Conservation (phyloP, 1,140 invertebrate genomes). For the Drosophila mojavensis region DNA sequence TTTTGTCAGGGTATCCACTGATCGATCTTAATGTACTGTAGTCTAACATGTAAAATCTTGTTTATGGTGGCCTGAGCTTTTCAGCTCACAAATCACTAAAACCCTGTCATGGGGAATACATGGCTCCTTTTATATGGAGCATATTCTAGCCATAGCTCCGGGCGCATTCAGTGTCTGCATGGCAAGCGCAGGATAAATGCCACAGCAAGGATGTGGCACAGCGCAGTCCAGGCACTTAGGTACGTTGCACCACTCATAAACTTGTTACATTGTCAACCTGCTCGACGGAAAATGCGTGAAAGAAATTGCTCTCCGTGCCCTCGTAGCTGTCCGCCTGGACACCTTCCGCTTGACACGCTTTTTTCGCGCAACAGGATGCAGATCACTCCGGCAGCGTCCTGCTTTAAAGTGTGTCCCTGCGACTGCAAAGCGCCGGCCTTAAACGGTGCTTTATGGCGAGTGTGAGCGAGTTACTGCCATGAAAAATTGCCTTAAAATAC, state of each 20-base stretch:
- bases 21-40: too few species aligned
- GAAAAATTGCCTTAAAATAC: slow-evolving; percentile 47
- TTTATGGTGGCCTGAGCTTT: background rate
- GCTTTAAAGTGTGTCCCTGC: slow-evolving; percentile 46
- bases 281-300: slow-evolving; percentile 30
- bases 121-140: background rate
- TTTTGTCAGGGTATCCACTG: too few species aligned
- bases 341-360: slow-evolving; percentile 5
- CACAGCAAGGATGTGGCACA: slow-evolving; percentile 4
- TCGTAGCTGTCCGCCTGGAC: background rate
- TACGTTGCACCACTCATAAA: slow-evolving; percentile 50
- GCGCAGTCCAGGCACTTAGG: background rate
- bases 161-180: slow-evolving; percentile 25
- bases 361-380: slow-evolving; percentile 71
- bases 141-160: slow-evolving; percentile 20
- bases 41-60: background rate
- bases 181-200: slow-evolving; percentile 30
- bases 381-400: slow-evolving; percentile 54
- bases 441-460: slow-evolving; percentile 3
- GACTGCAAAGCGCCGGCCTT: slow-evolving; percentile 45
- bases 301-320: slow-evolving; percentile 13
- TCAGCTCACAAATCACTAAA: background rate
- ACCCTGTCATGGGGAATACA: background rate
- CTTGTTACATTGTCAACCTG: slow-evolving; percentile 74
- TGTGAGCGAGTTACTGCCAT: slow-evolving; percentile 16